These are phyloP conservation scores for Otus sunia DNA, from an alignment of 2,113 vertebrate species.

Conservation along the genomic window DNA sequence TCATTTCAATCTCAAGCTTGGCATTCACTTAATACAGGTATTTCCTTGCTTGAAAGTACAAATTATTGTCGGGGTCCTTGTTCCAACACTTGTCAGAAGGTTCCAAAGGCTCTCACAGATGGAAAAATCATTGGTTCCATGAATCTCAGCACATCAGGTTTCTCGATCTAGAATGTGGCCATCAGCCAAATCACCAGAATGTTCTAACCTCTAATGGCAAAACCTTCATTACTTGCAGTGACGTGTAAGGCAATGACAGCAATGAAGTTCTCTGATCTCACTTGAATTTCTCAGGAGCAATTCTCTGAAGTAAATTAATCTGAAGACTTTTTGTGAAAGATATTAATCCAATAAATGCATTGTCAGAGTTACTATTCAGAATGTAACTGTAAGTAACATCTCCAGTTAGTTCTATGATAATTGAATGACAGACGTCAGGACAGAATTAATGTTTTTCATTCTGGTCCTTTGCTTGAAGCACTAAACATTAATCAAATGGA, in stretches of 20 bases:
- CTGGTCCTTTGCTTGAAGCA: not conserved
- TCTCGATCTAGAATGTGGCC: not conserved
- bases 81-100: not conserved
- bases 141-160: not conserved
- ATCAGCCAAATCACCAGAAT: not conserved
- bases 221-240: not conserved
- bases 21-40: not conserved
- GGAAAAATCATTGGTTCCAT: no score
- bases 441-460: not conserved
- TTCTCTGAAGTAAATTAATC: not conserved
- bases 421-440: not conserved
- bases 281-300: not conserved
- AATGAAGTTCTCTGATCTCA: not conserved
- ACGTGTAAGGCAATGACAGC: fast-evolving
- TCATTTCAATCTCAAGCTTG: not conserved
- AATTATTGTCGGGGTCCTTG: not conserved
- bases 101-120: not conserved
- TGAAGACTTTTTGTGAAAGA: not conserved
- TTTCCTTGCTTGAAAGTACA: not conserved
- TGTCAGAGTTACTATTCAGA: not conserved
- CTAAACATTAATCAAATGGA: not conserved
- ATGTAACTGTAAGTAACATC: not conserved
- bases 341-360: not conserved
- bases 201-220: not conserved
- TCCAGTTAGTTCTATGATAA: not conserved